Conservation (phyloP, 2,797 vertebrate genomes). For the Ibycter americanus region DNA sequence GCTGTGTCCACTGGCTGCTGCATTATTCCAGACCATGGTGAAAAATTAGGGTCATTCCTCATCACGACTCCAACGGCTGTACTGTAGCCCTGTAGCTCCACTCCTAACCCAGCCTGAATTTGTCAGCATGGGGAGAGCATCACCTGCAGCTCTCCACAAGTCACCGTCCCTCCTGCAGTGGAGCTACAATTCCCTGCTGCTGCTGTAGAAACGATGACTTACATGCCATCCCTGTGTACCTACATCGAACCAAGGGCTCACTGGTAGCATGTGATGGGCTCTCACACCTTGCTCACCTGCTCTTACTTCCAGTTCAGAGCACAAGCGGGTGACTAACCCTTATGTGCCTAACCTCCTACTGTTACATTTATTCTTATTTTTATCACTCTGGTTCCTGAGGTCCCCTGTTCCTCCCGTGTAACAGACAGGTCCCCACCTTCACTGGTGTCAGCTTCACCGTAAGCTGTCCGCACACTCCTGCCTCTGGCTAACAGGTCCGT, state of each 20-base stretch:
- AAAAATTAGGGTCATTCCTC: neutral
- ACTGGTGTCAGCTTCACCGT: neutral
- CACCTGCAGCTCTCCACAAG: neutral
- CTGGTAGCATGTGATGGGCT: neutral
- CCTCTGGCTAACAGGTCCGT: neutral
- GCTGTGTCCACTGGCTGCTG: neutral
- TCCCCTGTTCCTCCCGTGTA: neutral
- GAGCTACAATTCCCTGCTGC: neutral
- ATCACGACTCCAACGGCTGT: fast-evolving
- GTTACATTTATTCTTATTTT: neutral
- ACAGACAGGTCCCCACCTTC: neutral
- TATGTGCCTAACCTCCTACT: neutral
- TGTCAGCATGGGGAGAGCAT: neutral
- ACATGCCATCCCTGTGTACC: neutral
- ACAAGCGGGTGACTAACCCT: neutral
- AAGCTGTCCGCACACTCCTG: neutral
- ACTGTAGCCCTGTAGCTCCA: neutral
- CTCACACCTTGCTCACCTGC: neutral
- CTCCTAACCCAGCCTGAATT: neutral
- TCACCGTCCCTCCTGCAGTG: neutral
- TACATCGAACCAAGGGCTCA: neutral
- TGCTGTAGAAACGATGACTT: neutral
- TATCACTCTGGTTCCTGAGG: neutral
- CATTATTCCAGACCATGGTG: neutral
- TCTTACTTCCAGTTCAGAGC: neutral